phyloP scores from a whole-genome alignment of 2,113 vertebrate genomes.

The Seriola rivoliana region DNA sequence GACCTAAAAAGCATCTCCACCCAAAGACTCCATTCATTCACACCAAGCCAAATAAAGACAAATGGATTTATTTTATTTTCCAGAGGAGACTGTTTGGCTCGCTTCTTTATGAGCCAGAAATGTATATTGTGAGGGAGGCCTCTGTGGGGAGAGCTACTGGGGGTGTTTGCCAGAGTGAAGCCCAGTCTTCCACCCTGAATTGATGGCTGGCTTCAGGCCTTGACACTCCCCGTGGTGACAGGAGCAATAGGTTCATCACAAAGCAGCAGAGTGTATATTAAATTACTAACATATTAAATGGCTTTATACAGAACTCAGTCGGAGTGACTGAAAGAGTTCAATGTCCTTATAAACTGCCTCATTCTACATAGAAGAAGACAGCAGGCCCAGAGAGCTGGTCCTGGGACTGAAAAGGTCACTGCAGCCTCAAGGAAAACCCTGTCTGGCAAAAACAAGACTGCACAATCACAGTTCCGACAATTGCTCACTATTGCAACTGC shows the following conservation, averaged over 20 bases:
- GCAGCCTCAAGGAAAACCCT: background rate
- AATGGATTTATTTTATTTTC: slow-evolving; percentile 63
- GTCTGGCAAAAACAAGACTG: background rate
- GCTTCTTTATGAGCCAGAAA: slow-evolving; percentile 53
- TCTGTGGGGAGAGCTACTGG: slow-evolving; percentile 36
- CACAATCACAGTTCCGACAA: background rate
- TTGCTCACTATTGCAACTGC: background rate
- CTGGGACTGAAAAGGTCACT: background rate
- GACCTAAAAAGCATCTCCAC: slow-evolving; percentile 24
- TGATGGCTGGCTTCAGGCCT: slow-evolving; percentile 45
- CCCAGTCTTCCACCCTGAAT: slow-evolving; percentile 31
- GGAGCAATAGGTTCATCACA: slow-evolving; percentile 58
- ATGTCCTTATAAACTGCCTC: slow-evolving; percentile 25
- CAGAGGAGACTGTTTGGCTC: slow-evolving; percentile 50
- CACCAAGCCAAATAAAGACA: slow-evolving; percentile 63
- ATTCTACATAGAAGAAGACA: background rate
- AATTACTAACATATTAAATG: slow-evolving; percentile 37
- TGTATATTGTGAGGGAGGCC: slow-evolving; percentile 61
- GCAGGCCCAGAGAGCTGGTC: background rate
- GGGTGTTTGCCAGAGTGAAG: slow-evolving; percentile 42
- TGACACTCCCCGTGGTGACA: slow-evolving; percentile 36
- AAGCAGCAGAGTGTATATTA: slow-evolving; percentile 44
- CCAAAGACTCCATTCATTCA: slow-evolving; percentile 42
- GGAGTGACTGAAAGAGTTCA: slow-evolving; percentile 11
- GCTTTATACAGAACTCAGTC: slow-evolving; percentile 36